A percentile compares a stretch with the other conserved stretches of the same genome.
These are phyloP conservation scores for Cerastis leucographa DNA, from an alignment of 2,888 invertebrate species.

Conservation along the genomic window DNA sequence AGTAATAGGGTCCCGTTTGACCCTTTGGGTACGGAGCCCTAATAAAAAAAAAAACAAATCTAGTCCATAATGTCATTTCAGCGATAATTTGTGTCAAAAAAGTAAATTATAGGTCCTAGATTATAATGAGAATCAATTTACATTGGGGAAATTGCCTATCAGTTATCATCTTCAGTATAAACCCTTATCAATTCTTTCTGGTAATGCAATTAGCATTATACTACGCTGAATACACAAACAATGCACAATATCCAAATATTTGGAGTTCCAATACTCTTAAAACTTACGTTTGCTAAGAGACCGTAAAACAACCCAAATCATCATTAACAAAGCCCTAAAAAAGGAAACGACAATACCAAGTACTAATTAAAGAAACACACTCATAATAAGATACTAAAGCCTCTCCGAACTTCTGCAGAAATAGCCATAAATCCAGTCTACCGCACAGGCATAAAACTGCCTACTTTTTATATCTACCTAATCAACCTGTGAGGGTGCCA, in stretches of 20 bases:
- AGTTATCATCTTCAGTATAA: not conserved
- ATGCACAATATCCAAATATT: not conserved
- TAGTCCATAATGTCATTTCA: not conserved
- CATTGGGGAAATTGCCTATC: not conserved
- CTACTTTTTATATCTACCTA: conserved; percentile 51
- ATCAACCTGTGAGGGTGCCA: conserved; percentile 54
- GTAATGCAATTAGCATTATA: not conserved
- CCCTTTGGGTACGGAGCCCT: too few relatives aligned
- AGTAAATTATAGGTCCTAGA: not conserved
- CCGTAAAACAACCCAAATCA: conserved; percentile 23
- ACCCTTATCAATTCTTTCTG: not conserved
- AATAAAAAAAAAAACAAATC: too few relatives aligned
- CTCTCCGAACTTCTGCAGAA: conserved; percentile 28
- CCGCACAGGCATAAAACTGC: conserved; percentile 54
- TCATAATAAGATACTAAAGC: conserved; percentile 34
- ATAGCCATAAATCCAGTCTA: conserved; percentile 45
- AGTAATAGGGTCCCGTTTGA: too few relatives aligned
- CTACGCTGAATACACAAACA: not conserved
- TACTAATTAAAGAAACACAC: conserved; percentile 47
- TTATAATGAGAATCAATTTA: not conserved
- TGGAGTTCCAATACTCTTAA: not conserved
- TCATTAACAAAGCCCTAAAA: conserved; percentile 39
- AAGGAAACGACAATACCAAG: conserved; percentile 15
- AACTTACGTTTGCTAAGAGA: conserved; percentile 1
- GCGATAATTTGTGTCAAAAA: not conserved